These are phyloP conservation scores for Autographa gamma DNA, from an alignment of 2,888 invertebrate species.

Conservation along the genomic window DNA sequence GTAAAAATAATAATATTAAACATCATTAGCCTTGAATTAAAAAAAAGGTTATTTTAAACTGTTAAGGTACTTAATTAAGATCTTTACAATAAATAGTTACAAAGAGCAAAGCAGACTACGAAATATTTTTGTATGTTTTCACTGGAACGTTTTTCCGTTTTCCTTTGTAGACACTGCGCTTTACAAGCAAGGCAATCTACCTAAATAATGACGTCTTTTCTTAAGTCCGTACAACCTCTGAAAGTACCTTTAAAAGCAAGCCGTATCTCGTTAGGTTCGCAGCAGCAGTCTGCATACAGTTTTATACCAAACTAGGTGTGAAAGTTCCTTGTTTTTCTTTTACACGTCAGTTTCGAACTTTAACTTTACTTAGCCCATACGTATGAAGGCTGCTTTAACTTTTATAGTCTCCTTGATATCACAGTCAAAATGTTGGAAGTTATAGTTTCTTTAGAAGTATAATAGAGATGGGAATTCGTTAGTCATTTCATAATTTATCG, in stretches of 20 bases:
- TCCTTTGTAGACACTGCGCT: constrained; percentile 44
- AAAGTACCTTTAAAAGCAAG: constrained; percentile 47
- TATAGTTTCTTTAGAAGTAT: constrained; percentile 3
- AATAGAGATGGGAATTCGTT: neutral
- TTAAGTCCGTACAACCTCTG: constrained; percentile 35
- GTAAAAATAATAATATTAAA: too few relatives aligned
- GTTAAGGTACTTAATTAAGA: too few relatives aligned
- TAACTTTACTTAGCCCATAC: constrained; percentile 12
- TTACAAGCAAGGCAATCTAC: constrained; percentile 50
- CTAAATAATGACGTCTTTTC: constrained; percentile 50
- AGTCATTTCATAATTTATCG: constrained; percentile 1
- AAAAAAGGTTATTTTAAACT: too few relatives aligned
- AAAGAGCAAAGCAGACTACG: constrained; percentile 5
- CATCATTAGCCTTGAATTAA: too few relatives aligned
- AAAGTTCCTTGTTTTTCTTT: constrained; percentile 29
- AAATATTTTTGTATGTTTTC: constrained; percentile 27
- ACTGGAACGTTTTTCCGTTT: constrained; percentile 30
- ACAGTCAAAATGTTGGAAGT: constrained; percentile 3
- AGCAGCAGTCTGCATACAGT: constrained; percentile 30
- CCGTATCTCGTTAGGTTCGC: constrained; percentile 43
- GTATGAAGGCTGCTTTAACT: constrained; percentile 7
- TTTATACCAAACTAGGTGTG: constrained; percentile 36
- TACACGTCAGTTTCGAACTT: constrained; percentile 30
- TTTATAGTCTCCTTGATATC: constrained; percentile 2
- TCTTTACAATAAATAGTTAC: constrained; percentile 4